A percentile compares a stretch with the other conserved stretches of the same genome.
These are phyloP conservation scores for Nettapus auritus DNA, from an alignment of 2,113 vertebrate species.

Conservation along the genomic window DNA sequence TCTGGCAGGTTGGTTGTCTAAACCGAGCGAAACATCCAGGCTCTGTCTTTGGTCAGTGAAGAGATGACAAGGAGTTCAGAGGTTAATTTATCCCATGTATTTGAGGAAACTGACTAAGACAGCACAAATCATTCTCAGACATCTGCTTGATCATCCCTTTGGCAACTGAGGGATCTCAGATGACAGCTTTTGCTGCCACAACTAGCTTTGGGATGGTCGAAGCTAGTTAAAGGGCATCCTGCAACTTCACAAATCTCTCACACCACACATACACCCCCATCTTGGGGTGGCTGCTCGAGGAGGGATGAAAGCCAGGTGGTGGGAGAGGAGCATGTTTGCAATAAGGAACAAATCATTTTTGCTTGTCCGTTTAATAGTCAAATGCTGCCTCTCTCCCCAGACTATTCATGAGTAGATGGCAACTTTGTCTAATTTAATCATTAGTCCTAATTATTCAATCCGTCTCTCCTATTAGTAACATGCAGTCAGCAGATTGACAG, in stretches of 20 bases:
- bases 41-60: background rate
- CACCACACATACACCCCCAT: background rate
- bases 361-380: constrained; percentile 17
- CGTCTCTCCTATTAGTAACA: constrained; percentile 57
- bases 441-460: constrained; percentile 62
- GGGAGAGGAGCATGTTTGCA: background rate
- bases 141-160: background rate
- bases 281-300: background rate
- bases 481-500: constrained; percentile 19
- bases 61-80: background rate
- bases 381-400: background rate
- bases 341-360: background rate
- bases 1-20: background rate
- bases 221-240: background rate
- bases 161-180: background rate
- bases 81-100: background rate
- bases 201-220: background rate
- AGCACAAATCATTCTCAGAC: background rate
- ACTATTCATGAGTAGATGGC: constrained; percentile 34
- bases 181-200: background rate
- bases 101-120: background rate
- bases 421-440: constrained; percentile 52
- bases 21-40: background rate
- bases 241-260: background rate
- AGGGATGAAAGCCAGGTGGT: background rate